Evolutionary conservation across 2,888 invertebrate genomes (phyloP).

Genomic region (Conops quadrifasciatus): DNA sequence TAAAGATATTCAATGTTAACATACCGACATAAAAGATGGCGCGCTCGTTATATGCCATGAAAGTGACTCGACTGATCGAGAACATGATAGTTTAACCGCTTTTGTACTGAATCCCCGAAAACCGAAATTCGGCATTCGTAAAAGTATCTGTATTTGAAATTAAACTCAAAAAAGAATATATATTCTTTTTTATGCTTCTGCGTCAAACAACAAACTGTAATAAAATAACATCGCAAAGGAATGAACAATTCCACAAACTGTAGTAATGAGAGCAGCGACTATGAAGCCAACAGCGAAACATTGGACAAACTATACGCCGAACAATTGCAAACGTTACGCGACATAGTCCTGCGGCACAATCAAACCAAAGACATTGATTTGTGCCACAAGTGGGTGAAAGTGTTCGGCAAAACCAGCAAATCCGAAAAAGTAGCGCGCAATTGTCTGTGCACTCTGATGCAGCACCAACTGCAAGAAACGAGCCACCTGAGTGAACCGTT

Average conservation of each 20-base stretch:
- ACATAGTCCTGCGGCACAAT: slow-evolving; percentile 46
- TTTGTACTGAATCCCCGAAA: too few relatives aligned
- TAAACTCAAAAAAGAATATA: slow-evolving; percentile 12
- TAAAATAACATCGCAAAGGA: neutral
- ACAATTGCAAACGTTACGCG: slow-evolving; percentile 47
- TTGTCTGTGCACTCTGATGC: slow-evolving; percentile 54
- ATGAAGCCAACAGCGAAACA: slow-evolving; percentile 45
- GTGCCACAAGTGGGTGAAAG: slow-evolving; percentile 56
- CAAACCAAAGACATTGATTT: slow-evolving; percentile 48
- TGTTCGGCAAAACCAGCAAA: slow-evolving; percentile 49
- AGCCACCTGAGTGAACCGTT: slow-evolving; percentile 49
- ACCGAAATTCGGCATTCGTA: too few relatives aligned
- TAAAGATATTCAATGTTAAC: too few relatives aligned
- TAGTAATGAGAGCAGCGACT: slow-evolving; percentile 44
- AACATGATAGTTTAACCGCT: too few relatives aligned
- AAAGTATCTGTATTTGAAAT: slow-evolving; percentile 6
- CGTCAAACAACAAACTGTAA: neutral
- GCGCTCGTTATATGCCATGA: too few relatives aligned
- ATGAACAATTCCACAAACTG: slow-evolving; percentile 29
- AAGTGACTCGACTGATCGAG: too few relatives aligned
- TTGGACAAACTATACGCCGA: slow-evolving; percentile 50
- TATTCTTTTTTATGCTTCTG: neutral
- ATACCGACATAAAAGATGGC: too few relatives aligned
- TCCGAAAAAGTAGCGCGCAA: slow-evolving; percentile 56
- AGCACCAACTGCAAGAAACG: slow-evolving; percentile 50